Conservation (phyloP, 2,888 invertebrate genomes). For the Cheilosia vernalis region DNA sequence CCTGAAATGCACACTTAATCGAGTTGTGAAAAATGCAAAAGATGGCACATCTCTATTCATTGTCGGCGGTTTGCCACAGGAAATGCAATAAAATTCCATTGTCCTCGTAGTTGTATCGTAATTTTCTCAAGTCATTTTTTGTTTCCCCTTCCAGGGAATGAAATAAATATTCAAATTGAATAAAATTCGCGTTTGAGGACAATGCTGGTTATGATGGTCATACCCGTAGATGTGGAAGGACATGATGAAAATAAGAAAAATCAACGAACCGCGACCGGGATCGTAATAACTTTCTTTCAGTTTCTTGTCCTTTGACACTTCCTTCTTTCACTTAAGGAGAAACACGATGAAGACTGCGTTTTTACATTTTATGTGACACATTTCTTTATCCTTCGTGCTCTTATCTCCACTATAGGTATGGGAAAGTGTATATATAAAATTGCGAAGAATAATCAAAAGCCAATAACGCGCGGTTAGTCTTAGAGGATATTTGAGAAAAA, state of each 20-base stretch:
- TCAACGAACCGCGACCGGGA: constrained; percentile 62
- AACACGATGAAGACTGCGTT: background rate
- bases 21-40: constrained; percentile 24
- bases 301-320: constrained; percentile 49
- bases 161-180: constrained; percentile 63
- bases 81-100: constrained; percentile 59
- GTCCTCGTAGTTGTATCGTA: constrained; percentile 48
- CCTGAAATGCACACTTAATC: constrained; percentile 37
- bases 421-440: constrained; percentile 18
- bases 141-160: background rate
- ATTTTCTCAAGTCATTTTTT: constrained; percentile 28
- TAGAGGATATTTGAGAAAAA: constrained; percentile 20
- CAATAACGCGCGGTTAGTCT: constrained; percentile 43
- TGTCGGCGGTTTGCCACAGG: constrained; percentile 29
- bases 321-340: constrained; percentile 20
- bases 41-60: constrained; percentile 6
- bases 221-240: constrained; percentile 6
- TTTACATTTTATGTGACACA: constrained; percentile 40
- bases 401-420: constrained; percentile 17
- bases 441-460: constrained; percentile 56
- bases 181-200: constrained; percentile 50
- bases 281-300: constrained; percentile 60
- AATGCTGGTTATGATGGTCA: constrained; percentile 46
- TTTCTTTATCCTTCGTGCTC: constrained; percentile 44
- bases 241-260: constrained; percentile 55